Percentiles rank a stretch among this genome's conserved stretches.
These are phyloP conservation scores for Gallirallus australis DNA, from an alignment of 2,797 vertebrate species.

Conservation along the genomic window DNA sequence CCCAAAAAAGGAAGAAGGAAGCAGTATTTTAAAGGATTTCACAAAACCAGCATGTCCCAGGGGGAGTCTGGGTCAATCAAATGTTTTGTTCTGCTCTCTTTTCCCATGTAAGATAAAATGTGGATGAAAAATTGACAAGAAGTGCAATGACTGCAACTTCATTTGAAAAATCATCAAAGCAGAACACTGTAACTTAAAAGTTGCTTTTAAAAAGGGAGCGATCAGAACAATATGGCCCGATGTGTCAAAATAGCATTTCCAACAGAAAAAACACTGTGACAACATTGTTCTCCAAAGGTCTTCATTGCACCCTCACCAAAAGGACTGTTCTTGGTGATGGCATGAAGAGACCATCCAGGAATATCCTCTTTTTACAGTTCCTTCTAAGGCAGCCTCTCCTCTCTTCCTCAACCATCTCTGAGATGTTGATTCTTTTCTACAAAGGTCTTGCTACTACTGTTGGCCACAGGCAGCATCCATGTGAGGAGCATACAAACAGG, in stretches of 20 bases:
- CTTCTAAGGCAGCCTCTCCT: not conserved
- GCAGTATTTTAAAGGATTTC: not conserved
- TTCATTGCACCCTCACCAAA: slow-evolving; percentile 13
- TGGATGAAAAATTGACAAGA: slow-evolving; percentile 18
- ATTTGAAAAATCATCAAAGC: slow-evolving; percentile 65
- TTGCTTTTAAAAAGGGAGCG: slow-evolving; percentile 31
- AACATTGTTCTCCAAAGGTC: slow-evolving; percentile 16
- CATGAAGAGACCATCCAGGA: not conserved
- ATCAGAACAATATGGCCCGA: slow-evolving; percentile 52
- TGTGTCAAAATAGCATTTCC: slow-evolving; percentile 15
- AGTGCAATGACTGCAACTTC: slow-evolving; percentile 18
- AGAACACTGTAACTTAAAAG: slow-evolving; percentile 46
- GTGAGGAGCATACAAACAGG: not conserved
- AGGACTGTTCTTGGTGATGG: not conserved
- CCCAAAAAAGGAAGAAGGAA: not conserved
- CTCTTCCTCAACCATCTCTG: not conserved
- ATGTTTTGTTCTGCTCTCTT: slow-evolving; percentile 31
- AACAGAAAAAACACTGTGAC: slow-evolving; percentile 38
- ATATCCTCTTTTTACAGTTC: not conserved
- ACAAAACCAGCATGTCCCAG: not conserved
- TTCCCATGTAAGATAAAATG: slow-evolving; percentile 10
- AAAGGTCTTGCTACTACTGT: not conserved
- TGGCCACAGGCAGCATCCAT: not conserved
- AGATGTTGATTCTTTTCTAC: not conserved
- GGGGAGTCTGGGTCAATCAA: slow-evolving; percentile 19